Evolutionary conservation across 2,888 invertebrate genomes (phyloP), one percentile per base, ranked within the genome.

Genomic region (Tenthredo amoena): DNA sequence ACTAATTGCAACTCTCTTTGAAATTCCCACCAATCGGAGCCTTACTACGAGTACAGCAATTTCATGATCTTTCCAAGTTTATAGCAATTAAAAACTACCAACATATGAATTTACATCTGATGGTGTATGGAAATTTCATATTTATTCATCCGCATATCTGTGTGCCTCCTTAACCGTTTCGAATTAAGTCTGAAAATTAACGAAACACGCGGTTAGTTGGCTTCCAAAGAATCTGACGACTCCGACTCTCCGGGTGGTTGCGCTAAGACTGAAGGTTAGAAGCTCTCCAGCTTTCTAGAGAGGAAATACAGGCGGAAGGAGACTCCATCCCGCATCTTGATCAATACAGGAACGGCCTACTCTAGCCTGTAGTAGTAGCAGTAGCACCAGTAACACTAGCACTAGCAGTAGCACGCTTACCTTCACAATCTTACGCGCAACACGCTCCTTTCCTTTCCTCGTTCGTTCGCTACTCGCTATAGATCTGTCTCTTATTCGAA

Each of bases 321-420:
- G 90, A 89, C 91, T 90, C 87, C 90, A 91, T 91, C 91, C 91
- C 92, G 91, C 92, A 92, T 93, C 93, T 93, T 93, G 93, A 93
- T 93, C 93, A 93, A 93, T 93, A 93, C 92, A 92, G 92, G 91
- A 89, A 92, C 92, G 92, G 92, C 92, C 92, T 92, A 92, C 91
- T 89, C 81, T 62, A 55, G 26, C 40, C 77, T 77, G 55, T 77
- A 55, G 81, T 40, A 40, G 81, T 81, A 40, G 62, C 26, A 81
- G 83, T 26, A 83, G 83, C 34, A 83, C 62, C 21, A 55, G 47
- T 26, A 76, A 26, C 50, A 76, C 47, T 50, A 34, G 76, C 76
- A 50, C 21, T 18, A 76, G 50, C 31, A 50, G 50, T 31, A 81
- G 62, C 79, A 62, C 37, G 58, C n/a, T 34, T 15, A 81, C 62